Evolutionary conservation across 2,888 invertebrate species (phyloP).

Genomic region (Gymnoscelis rufifasciata): DNA sequence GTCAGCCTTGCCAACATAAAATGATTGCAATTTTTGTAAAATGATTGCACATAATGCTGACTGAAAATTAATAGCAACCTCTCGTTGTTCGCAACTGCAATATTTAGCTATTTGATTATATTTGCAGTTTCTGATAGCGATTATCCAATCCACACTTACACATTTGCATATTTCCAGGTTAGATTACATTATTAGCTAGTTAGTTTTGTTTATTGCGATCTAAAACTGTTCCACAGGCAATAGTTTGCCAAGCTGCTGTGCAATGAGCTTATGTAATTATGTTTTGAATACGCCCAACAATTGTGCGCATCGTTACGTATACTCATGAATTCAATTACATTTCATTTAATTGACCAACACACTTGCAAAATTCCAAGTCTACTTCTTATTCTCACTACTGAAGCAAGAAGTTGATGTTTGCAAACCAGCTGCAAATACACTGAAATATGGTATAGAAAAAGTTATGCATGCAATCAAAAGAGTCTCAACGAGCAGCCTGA

Average conservation of each 20-base stretch:
- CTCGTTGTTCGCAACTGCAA: too few species aligned
- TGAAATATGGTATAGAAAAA: background rate
- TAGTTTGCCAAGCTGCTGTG: conserved; percentile 28
- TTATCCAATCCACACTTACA: conserved; percentile 19
- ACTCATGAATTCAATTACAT: background rate
- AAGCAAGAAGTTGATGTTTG: too few species aligned
- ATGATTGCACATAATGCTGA: too few species aligned
- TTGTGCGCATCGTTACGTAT: conserved; percentile 10
- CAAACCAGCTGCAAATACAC: too few species aligned
- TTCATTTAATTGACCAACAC: background rate
- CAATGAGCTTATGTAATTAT: conserved; percentile 25
- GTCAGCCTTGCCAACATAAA: too few species aligned
- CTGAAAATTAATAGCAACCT: too few species aligned
- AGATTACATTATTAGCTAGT: conserved; percentile 30
- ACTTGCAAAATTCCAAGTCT: background rate
- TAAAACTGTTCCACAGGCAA: conserved; percentile 40
- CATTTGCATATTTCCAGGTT: conserved; percentile 17
- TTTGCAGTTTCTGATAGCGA: too few species aligned
- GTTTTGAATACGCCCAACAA: conserved; percentile 20
- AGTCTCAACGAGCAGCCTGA: conserved; percentile 27
- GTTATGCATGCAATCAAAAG: background rate
- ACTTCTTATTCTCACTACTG: too few species aligned
- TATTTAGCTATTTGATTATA: too few species aligned
- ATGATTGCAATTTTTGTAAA: too few species aligned
- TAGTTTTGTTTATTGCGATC: conserved; percentile 39